Base-by-base conservation (phyloP, 2,888 invertebrate genomes). In the Argyra leucocephala region DNA sequence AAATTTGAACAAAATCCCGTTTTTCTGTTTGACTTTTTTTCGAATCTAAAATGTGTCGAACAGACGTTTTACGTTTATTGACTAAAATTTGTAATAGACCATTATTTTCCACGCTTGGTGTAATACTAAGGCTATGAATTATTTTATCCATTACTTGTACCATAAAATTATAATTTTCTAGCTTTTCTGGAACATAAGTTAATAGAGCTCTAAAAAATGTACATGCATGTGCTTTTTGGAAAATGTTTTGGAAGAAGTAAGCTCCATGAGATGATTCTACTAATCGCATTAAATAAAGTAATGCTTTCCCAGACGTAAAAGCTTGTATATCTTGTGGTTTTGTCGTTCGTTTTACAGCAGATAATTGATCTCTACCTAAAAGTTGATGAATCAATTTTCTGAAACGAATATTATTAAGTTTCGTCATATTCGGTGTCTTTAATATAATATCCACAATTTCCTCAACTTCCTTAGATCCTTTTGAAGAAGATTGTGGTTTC, bases 151-250 rank as follows among this genome's bases (percentile, higher is more conserved):
- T 69, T 5, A 72, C 68, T 62, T 70, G 69, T 12, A 72, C 26
- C 69, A 73, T 68, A 22, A 71, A 71, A 37, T 71, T 71, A 31
- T 69, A 69, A 36, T 71, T 71, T 15, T 70, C 71, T 7, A 61
- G 63, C 57, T 70, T 70, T 22, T 71, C 72, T 0, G 72, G 71
- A 10, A 69, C 68, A 37, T 69, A 67, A 1, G 68, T 72, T 6
- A 77, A 71, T 15, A 75, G 68, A 0, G 74, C 72, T 22, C 78
- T 66, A 1, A 78, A 70, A 36, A 78, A 69, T 1, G 75, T 76
- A 60, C 73, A 75, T 0, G 73, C 69, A 22, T 74, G 69, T 0
- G 74, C 70, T 61, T 72, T 75, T 12, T 73, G 72, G 59, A 69
- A 66, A 48, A 72, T 72, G 61, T 70, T 70, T 64, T 72, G 70